Percentiles rank a stretch among this genome's conserved stretches.
Evolutionary conservation across 2,113 vertebrate genomes (phyloP).

Genomic region (Tragelaphus imberbis): DNA sequence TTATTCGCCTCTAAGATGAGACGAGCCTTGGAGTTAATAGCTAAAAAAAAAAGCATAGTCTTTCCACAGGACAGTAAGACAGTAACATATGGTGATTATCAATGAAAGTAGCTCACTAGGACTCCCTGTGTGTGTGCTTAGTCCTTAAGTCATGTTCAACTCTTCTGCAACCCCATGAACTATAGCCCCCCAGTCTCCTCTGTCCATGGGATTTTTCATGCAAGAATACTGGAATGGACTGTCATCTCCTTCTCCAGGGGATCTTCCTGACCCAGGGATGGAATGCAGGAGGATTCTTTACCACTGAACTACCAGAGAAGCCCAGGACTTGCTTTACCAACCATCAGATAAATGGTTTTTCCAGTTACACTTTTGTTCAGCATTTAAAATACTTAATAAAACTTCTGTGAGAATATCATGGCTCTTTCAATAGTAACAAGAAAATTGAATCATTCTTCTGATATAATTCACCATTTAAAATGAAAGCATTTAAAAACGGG

Average conservation of each 20-base stretch:
- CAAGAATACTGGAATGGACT: not conserved
- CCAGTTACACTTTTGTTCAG: not conserved
- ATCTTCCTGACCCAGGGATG: not conserved
- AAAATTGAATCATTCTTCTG: not conserved
- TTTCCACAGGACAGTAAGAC: not conserved
- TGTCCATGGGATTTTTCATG: not conserved
- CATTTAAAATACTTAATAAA: conserved; percentile 31
- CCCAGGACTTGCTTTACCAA: not conserved
- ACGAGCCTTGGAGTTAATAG: not conserved
- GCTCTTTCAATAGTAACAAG: not conserved
- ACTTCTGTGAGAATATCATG: not conserved
- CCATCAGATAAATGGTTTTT: not conserved
- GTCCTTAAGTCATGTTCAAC: not conserved
- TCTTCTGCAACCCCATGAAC: not conserved
- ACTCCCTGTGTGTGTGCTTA: not conserved
- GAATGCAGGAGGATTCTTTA: not conserved
- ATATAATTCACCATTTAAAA: conserved; percentile 5
- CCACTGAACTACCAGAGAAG: not conserved
- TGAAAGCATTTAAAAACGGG: not conserved
- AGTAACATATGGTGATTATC: not conserved
- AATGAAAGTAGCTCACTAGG: not conserved
- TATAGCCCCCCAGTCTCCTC: not conserved
- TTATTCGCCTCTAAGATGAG: not conserved
- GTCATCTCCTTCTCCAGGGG: not conserved
- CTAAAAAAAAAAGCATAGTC: not conserved